Conservation (phyloP, 1,140 invertebrate genomes). For the Leptoteleia sp. region DNA sequence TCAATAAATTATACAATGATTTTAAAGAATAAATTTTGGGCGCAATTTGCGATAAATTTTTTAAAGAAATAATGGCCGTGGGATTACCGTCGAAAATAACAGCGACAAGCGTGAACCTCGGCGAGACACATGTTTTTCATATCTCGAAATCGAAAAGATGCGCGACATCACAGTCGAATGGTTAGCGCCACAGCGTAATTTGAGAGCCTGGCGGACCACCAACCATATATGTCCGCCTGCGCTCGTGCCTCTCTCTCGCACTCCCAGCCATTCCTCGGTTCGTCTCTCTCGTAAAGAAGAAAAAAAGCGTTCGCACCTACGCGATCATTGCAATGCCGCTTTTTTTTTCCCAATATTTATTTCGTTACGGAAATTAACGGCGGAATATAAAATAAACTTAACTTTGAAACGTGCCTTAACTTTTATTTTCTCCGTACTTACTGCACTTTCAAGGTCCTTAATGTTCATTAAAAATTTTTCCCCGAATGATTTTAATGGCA, state of each 20-base stretch:
- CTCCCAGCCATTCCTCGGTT: slow-evolving; percentile 39
- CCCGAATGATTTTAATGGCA: no score
- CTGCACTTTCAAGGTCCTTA: no score
- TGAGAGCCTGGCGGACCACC: slow-evolving; percentile 78
- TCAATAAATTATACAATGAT: no score
- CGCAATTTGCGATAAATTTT: no score
- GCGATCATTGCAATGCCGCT: slow-evolving; percentile 24
- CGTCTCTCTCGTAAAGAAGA: slow-evolving; percentile 50
- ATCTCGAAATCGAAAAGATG: slow-evolving; percentile 53
- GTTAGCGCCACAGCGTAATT: slow-evolving; percentile 79
- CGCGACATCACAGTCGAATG: slow-evolving; percentile 72
- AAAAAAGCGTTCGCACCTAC: slow-evolving; percentile 49
- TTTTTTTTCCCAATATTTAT: no score
- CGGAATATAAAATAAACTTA: no score
- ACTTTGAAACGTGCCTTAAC: no score
- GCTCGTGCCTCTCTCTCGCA: slow-evolving; percentile 70
- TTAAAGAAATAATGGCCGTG: no score
- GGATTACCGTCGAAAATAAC: slow-evolving; percentile 6
- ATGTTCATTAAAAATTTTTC: no score
- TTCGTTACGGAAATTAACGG: no score
- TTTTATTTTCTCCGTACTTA: no score
- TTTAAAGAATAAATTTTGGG: no score
- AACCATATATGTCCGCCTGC: slow-evolving; percentile 81
- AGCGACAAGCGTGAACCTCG: slow-evolving; percentile 1
- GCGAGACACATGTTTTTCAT: slow-evolving; percentile 19